Conservation (phyloP, 1,140 invertebrate genomes). For the Halotydeus destructor region DNA sequence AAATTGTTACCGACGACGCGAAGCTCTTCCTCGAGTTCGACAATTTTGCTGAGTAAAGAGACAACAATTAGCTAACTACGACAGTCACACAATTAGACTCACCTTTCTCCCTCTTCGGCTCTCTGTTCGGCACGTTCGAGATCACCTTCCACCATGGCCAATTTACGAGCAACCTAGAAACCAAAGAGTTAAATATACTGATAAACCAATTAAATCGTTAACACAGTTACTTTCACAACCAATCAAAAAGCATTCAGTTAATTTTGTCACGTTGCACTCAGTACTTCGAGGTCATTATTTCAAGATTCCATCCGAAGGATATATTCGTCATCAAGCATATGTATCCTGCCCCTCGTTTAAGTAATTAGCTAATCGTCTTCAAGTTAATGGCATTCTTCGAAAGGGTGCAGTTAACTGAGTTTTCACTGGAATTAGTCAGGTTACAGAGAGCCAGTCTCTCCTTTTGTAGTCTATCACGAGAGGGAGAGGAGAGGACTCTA, state of each 20-base stretch:
- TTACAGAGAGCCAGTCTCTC: too few species aligned
- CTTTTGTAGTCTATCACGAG: too few species aligned
- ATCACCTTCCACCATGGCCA: conserved; percentile 99
- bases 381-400: too few species aligned
- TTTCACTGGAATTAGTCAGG: too few species aligned
- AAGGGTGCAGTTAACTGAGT: too few species aligned
- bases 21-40: conserved; percentile 96
- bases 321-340: too few species aligned
- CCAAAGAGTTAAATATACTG: not conserved
- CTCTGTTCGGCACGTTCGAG: conserved; percentile 98
- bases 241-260: conserved; percentile 1
- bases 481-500: too few species aligned
- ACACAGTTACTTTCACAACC: not conserved
- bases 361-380: too few species aligned
- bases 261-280: not conserved
- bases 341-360: too few species aligned
- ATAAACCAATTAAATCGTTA: not conserved
- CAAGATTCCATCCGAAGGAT: too few species aligned
- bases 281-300: not conserved
- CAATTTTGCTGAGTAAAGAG: conserved; percentile 65
- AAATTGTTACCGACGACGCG: conserved; percentile 98
- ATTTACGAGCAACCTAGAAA: conserved; percentile 93
- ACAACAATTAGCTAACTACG: not conserved
- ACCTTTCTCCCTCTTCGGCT: conserved; percentile 98
- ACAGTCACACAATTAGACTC: conserved; percentile 38